These are phyloP conservation scores for Sinonovacula constricta DNA, from an alignment of 1,140 invertebrate genomes.

Conservation along the genomic window DNA sequence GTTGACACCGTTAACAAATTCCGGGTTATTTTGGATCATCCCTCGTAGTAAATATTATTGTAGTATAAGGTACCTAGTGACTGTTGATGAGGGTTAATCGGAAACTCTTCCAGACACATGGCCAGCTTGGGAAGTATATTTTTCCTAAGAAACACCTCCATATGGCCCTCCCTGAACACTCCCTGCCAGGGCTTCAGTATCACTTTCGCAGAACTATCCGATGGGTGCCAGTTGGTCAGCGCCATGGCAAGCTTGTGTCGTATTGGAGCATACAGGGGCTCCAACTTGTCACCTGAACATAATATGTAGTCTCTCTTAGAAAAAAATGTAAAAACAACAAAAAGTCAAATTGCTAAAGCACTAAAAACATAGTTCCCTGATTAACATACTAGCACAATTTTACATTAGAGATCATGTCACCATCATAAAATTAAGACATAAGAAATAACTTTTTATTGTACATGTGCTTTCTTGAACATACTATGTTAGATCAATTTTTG, in stretches of 20 bases:
- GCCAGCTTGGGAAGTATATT: slow-evolving; percentile 92
- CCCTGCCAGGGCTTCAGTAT: slow-evolving; percentile 95
- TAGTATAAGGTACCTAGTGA: slow-evolving; percentile 86
- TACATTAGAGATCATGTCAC: too few species aligned
- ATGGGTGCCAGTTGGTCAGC: slow-evolving; percentile 90
- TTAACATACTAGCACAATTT: too few species aligned
- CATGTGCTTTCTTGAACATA: too few species aligned
- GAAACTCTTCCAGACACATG: slow-evolving; percentile 81
- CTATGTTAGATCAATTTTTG: too few species aligned
- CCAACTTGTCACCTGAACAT: slow-evolving; percentile 82
- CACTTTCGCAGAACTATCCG: slow-evolving; percentile 93
- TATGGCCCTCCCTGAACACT: slow-evolving; percentile 89
- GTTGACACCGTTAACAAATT: too few species aligned
- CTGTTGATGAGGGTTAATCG: slow-evolving; percentile 93
- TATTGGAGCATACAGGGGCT: slow-evolving; percentile 91
- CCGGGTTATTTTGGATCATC: too few species aligned
- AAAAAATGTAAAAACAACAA: not conserved
- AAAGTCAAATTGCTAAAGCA: too few species aligned
- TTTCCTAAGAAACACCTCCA: slow-evolving; percentile 91
- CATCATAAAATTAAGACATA: too few species aligned
- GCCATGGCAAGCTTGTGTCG: slow-evolving; percentile 93
- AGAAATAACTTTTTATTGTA: too few species aligned
- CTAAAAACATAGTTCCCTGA: too few species aligned
- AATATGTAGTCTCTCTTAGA: slow-evolving; percentile 6
- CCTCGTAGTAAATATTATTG: too few species aligned